A percentile compares a stretch with the other conserved stretches of the same genome.
Conservation (phyloP, 2,888 invertebrate species). For the Caenorhabditis becei region DNA sequence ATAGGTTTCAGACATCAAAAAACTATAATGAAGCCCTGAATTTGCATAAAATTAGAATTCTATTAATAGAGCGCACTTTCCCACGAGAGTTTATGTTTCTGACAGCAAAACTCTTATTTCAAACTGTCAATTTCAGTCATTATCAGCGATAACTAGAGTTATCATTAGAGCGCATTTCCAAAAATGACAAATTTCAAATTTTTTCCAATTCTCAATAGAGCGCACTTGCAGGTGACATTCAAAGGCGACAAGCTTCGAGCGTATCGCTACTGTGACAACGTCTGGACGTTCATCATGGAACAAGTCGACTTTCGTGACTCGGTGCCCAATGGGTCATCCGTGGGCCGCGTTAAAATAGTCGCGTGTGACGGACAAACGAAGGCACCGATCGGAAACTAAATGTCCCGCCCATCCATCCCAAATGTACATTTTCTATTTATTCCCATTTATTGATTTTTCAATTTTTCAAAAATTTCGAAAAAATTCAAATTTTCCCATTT, state of each 20-base stretch:
- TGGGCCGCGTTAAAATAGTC: constrained; percentile 94
- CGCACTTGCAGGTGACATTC: constrained; percentile 48
- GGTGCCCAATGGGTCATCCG: constrained; percentile 46
- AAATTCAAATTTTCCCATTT: no score
- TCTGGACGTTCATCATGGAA: constrained; percentile 99
- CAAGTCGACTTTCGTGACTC: constrained; percentile 92
- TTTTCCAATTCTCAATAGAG: no score
- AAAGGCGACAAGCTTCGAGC: constrained; percentile 84
- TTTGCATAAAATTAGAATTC: no score
- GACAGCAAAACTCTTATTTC: background rate
- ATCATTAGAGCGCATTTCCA: no score
- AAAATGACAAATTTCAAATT: no score
- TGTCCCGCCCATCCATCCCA: background rate
- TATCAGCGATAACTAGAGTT: no score
- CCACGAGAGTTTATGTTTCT: no score
- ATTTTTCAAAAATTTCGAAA: background rate
- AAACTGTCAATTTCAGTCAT: no score
- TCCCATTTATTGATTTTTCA: background rate
- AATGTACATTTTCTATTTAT: no score
- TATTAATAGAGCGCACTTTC: no score
- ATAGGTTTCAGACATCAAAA: no score
- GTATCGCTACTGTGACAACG: constrained; percentile 98
- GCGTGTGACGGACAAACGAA: constrained; percentile 90
- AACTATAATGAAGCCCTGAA: no score
- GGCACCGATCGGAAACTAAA: constrained; percentile 16